These are phyloP conservation scores for Glossophaga mutica DNA, from an alignment of 2,797 vertebrate genomes.

Conservation along the genomic window DNA sequence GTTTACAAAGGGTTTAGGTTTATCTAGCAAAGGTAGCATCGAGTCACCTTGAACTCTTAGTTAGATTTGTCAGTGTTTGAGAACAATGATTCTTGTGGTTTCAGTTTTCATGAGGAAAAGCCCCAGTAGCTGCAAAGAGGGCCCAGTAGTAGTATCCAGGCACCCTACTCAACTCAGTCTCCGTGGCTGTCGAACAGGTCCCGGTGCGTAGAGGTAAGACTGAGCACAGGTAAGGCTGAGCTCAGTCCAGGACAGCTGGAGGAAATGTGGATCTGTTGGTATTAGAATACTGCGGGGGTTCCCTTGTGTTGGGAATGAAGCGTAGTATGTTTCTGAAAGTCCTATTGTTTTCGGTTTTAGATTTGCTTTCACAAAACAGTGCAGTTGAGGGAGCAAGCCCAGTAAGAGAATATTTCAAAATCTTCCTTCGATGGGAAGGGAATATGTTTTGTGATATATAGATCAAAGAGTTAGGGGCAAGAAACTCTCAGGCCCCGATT, in stretches of 20 bases:
- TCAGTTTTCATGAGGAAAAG: background rate
- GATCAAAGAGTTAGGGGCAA: background rate
- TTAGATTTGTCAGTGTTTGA: background rate
- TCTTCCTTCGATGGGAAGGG: background rate
- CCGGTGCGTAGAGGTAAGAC: too few species aligned
- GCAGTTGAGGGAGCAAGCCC: background rate
- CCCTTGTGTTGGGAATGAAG: background rate
- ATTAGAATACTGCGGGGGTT: background rate
- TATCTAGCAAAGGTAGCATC: background rate
- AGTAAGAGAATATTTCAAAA: background rate
- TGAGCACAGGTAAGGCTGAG: background rate
- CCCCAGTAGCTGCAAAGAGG: rapidly evolving
- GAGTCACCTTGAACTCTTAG: background rate
- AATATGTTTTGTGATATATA: background rate
- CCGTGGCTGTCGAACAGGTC: background rate
- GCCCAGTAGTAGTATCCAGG: rapidly evolving
- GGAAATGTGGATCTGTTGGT: background rate
- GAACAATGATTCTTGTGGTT: background rate
- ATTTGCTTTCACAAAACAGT: background rate
- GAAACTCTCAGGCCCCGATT: background rate
- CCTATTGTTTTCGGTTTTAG: background rate
- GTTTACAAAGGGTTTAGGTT: background rate
- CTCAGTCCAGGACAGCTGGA: background rate
- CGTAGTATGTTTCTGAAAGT: background rate
- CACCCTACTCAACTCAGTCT: background rate